Evolutionary conservation across 2,797 vertebrate species (phyloP).

Genomic region (Rhadinocentrus ornatus): DNA sequence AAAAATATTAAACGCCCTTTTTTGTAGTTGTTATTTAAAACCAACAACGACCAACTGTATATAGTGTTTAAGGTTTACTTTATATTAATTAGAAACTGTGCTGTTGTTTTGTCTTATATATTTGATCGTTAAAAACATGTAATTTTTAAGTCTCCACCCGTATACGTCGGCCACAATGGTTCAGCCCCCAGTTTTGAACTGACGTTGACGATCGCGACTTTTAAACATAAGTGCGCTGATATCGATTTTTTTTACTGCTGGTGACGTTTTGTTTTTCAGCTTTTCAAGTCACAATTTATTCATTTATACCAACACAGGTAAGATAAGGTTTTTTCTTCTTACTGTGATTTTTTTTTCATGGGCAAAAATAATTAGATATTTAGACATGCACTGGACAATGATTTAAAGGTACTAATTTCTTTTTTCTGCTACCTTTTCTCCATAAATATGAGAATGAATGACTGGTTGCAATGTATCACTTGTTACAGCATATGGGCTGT

Average conservation of each 20-base stretch:
- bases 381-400: background rate
- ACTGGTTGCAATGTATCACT: too few relatives aligned
- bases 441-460: too few relatives aligned
- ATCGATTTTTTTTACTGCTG: background rate
- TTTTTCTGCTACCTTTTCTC: background rate
- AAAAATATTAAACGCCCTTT: background rate
- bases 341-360: too few relatives aligned
- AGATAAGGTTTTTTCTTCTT: background rate
- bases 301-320: background rate
- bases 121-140: background rate
- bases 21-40: accelerated
- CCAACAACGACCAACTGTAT: accelerated
- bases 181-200: slow-evolving; percentile 51
- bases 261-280: background rate
- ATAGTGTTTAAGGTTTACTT: accelerated
- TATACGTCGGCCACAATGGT: background rate
- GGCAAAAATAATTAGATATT: background rate
- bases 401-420: background rate
- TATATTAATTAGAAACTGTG: accelerated
- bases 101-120: accelerated
- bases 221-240: slow-evolving; percentile 14
- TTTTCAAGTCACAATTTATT: background rate
- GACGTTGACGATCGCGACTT: background rate
- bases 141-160: accelerated
- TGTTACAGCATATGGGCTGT: background rate